These are phyloP conservation scores for Oncorhynchus nerka DNA, from an alignment of 2,113 vertebrate species.

Conservation along the genomic window DNA sequence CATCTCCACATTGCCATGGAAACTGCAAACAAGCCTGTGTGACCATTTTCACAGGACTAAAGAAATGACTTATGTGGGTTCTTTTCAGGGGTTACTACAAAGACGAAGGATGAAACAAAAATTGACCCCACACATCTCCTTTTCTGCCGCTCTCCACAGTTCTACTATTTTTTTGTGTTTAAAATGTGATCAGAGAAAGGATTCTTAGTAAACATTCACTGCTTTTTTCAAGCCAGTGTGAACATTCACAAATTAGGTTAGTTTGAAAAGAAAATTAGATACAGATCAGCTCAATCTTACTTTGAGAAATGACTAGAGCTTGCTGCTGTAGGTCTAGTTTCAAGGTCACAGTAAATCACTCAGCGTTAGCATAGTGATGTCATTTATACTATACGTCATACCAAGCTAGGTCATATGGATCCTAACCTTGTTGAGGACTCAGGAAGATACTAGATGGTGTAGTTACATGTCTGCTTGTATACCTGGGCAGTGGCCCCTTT, in stretches of 20 bases:
- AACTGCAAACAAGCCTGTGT: constrained; percentile 44
- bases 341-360: background rate
- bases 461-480: background rate
- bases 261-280: background rate
- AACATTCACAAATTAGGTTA: background rate
- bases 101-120: constrained; percentile 33
- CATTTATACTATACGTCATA: background rate
- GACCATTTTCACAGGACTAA: constrained; percentile 43
- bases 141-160: background rate
- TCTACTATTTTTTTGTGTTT: background rate
- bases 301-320: background rate
- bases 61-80: constrained; percentile 42
- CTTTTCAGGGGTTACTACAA: constrained; percentile 28
- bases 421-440: background rate
- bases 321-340: background rate
- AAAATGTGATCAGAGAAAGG: background rate
- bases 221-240: too few species aligned
- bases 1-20: constrained; percentile 45
- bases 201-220: background rate
- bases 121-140: constrained; percentile 4
- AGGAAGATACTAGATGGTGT: background rate
- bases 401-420: background rate
- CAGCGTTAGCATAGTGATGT: background rate
- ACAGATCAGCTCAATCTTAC: background rate
- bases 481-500: background rate